Conservation (phyloP, 2,797 vertebrate genomes). For the Tympanoctomys barrerae region DNA sequence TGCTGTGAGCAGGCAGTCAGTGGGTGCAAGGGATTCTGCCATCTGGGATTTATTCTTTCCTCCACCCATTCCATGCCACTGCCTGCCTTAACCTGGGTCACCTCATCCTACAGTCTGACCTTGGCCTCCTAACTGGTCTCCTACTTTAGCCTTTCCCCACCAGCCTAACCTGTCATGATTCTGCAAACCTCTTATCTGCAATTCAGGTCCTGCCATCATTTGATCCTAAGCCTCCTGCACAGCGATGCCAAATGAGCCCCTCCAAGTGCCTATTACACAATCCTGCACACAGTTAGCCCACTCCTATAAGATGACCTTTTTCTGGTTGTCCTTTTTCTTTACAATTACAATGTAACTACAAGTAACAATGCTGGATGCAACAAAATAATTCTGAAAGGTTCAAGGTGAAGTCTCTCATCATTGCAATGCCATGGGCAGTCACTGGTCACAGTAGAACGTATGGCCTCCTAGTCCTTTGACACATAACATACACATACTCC, state of each 20-base stretch:
- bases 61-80: background rate
- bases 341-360: background rate
- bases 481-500: background rate
- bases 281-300: background rate
- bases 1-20: background rate
- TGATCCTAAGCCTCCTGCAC: background rate
- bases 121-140: background rate
- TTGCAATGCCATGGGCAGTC: background rate
- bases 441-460: background rate
- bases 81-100: conserved; percentile 2
- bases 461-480: background rate
- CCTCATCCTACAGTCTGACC: conserved; percentile 14
- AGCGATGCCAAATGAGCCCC: background rate
- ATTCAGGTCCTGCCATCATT: background rate
- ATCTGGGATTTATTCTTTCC: background rate
- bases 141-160: conserved; percentile 17
- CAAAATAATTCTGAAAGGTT: background rate
- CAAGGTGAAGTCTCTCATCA: conserved; percentile 15
- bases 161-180: background rate
- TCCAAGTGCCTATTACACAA: background rate
- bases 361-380: background rate
- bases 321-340: background rate
- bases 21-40: background rate
- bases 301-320: background rate
- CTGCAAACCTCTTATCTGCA: background rate